A percentile compares a stretch with the other conserved stretches of the same genome.
These are phyloP conservation scores for Tricholauxania praeusta DNA, from an alignment of 2,888 invertebrate species.

Conservation along the genomic window DNA sequence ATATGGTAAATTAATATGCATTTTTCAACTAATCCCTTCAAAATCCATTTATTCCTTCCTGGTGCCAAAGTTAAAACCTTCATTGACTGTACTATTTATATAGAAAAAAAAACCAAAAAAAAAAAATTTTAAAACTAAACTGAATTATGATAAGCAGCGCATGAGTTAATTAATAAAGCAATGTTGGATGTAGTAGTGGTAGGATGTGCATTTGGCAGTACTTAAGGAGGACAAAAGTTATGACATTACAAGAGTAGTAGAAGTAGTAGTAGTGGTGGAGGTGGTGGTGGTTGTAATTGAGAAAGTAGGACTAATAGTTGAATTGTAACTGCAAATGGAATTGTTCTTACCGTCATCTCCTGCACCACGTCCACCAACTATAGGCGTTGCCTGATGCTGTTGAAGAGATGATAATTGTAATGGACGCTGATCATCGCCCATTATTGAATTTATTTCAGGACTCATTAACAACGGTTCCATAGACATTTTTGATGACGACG, in stretches of 20 bases:
- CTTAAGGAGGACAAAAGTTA: slow-evolving; percentile 10
- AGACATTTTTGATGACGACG: slow-evolving; percentile 47
- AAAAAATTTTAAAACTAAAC: no score
- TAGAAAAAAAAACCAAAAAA: no score
- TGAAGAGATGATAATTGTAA: slow-evolving; percentile 54
- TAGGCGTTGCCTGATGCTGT: slow-evolving; percentile 44
- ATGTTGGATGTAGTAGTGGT: slow-evolving; percentile 37
- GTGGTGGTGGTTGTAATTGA: slow-evolving; percentile 39
- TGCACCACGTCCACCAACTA: slow-evolving; percentile 48
- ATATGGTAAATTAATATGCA: no score
- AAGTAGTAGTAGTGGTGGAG: slow-evolving; percentile 43
- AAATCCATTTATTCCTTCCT: no score
- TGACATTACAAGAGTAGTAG: slow-evolving; percentile 38
- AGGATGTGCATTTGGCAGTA: slow-evolving; percentile 38
- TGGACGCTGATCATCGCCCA: slow-evolving; percentile 69
- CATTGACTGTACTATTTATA: no score
- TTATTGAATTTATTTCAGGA: slow-evolving; percentile 77
- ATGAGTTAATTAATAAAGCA: slow-evolving; percentile 16
- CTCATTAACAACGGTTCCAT: slow-evolving; percentile 71
- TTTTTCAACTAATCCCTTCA: no score
- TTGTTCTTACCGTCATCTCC: slow-evolving; percentile 58
- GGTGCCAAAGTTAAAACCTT: no score
- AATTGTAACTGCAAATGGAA: slow-evolving; percentile 31
- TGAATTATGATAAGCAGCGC: background rate
- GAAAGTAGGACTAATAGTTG: slow-evolving; percentile 36